Evolutionary conservation across 2,888 invertebrate species (phyloP).

Genomic region (Quadriops clusia): DNA sequence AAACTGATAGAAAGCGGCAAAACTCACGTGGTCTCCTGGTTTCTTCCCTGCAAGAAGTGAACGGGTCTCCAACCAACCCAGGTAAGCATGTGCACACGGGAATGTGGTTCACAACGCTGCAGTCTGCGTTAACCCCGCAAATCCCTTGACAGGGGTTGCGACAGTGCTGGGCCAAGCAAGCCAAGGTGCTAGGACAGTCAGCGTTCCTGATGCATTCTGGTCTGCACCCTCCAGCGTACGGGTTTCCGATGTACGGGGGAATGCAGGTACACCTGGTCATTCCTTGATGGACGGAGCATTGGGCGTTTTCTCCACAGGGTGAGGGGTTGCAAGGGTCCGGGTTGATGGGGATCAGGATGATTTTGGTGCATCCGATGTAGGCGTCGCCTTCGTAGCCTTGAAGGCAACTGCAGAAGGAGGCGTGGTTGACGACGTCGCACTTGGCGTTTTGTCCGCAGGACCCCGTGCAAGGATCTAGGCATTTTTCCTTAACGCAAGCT

Average conservation of each 20-base stretch:
- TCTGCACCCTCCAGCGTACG: slow-evolving; percentile 71
- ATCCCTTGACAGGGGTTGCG: slow-evolving; percentile 75
- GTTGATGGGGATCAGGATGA: slow-evolving; percentile 18
- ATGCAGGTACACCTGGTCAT: slow-evolving; percentile 71
- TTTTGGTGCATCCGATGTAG: slow-evolving; percentile 61
- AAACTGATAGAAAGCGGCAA: neutral
- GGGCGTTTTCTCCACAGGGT: slow-evolving; percentile 76
- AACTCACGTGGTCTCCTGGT: slow-evolving; percentile 46
- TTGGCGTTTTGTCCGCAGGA: slow-evolving; percentile 70
- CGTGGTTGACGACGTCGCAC: slow-evolving; percentile 67
- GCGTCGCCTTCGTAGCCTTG: slow-evolving; percentile 73
- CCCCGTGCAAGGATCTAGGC: slow-evolving; percentile 67
- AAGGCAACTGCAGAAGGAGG: slow-evolving; percentile 69
- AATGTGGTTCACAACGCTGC: slow-evolving; percentile 68
- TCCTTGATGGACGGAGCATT: slow-evolving; percentile 59
- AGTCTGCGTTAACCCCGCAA: slow-evolving; percentile 74
- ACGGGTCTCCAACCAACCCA: slow-evolving; percentile 74
- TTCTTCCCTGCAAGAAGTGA: slow-evolving; percentile 58
- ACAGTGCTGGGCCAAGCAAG: slow-evolving; percentile 75
- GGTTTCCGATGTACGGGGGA: slow-evolving; percentile 79
- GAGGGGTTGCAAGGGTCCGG: slow-evolving; percentile 61
- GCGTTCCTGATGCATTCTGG: slow-evolving; percentile 76
- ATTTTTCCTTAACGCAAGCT: slow-evolving; percentile 73
- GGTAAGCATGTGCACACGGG: slow-evolving; percentile 69
- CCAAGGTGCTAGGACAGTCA: slow-evolving; percentile 64